phyloP scores from a whole-genome alignment of 2,113 vertebrate genomes.

The Chrysemys picta region DNA sequence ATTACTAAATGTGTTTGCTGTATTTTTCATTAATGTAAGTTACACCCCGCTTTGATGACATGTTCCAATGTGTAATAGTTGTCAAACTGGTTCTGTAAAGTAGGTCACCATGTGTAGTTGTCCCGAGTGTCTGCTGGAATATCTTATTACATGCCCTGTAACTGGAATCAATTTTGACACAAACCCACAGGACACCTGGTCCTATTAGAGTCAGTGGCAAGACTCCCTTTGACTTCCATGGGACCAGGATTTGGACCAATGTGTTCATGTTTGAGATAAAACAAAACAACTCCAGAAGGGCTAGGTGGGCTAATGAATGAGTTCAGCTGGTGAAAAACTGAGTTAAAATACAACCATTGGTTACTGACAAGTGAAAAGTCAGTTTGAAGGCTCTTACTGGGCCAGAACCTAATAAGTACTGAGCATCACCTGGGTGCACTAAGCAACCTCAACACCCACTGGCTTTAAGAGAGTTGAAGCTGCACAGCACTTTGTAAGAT shows the following conservation, averaged over 20 bases:
- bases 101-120: constrained; percentile 23
- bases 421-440: not conserved
- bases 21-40: constrained; percentile 36
- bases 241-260: not conserved
- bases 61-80: constrained; percentile 11
- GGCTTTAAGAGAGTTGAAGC: not conserved
- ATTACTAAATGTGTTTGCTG: constrained; percentile 16
- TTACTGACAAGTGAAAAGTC: not conserved
- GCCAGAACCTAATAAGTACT: not conserved
- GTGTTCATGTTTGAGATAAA: not conserved
- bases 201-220: not conserved
- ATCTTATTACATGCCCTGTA: not conserved
- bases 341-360: not conserved
- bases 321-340: not conserved
- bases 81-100: constrained; percentile 57
- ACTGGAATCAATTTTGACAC: not conserved
- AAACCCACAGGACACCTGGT: not conserved
- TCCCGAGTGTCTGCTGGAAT: not conserved
- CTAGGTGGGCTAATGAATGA: not conserved
- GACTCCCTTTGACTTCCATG: not conserved
- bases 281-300: not conserved
- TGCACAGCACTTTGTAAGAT: not conserved
- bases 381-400: not conserved
- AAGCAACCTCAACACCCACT: not conserved
- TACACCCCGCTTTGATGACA: constrained; percentile 59